Percentiles rank a stretch among this genome's conserved stretches.
phyloP scores from a whole-genome alignment of 2,113 vertebrate species.

The Callocephalon fimbriatum region DNA sequence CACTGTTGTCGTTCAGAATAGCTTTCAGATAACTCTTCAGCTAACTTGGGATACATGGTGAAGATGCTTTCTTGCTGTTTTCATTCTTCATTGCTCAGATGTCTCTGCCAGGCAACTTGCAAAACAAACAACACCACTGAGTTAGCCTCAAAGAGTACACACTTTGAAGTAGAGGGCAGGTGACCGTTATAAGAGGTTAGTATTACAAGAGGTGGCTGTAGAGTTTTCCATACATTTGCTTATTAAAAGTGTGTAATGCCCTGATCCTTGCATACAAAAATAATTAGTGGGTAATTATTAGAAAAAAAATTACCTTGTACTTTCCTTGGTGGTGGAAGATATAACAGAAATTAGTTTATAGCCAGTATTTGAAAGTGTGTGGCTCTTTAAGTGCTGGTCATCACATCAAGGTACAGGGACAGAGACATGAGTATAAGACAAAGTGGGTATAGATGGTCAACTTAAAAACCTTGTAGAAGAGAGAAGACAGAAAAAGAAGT shows the following conservation, averaged over 20 bases:
- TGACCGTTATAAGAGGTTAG: not conserved
- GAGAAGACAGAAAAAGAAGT: not conserved
- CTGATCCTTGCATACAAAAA: not conserved
- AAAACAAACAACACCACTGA: constrained; percentile 1
- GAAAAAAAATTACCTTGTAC: not conserved
- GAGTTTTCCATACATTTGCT: not conserved
- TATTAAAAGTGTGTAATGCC: not conserved
- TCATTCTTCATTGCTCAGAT: not conserved
- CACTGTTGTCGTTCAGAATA: fast-evolving
- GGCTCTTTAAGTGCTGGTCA: not conserved
- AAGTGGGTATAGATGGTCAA: not conserved
- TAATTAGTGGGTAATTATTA: not conserved
- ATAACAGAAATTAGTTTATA: not conserved
- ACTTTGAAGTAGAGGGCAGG: not conserved
- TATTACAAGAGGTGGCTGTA: not conserved
- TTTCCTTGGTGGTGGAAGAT: not conserved
- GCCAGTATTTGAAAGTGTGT: not conserved
- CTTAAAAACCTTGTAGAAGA: not conserved
- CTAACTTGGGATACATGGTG: not conserved
- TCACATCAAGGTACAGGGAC: not conserved
- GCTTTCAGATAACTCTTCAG: not conserved
- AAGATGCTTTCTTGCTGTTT: not conserved
- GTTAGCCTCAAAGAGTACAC: not conserved
- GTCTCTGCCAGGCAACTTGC: not conserved
- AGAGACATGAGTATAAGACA: not conserved